Evolutionary conservation across 2,113 vertebrate genomes (phyloP).

Genomic region (Desmodus rotundus): DNA sequence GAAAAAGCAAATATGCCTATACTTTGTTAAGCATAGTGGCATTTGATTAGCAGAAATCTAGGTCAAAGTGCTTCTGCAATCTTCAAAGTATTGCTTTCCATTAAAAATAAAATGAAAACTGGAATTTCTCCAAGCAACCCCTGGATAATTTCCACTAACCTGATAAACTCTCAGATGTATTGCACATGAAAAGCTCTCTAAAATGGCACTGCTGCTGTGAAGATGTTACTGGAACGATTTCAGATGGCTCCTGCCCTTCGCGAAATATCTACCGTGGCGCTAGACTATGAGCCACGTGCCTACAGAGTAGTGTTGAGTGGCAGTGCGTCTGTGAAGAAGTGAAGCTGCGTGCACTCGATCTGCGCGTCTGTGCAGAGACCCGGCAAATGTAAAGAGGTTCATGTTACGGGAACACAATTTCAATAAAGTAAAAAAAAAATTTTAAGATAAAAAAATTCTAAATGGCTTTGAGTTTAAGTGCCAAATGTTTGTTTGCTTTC

Average conservation of each 20-base stretch:
- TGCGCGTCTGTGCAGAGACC: neutral
- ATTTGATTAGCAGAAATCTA: slow-evolving; percentile 49
- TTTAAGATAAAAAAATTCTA: neutral
- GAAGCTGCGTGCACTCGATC: neutral
- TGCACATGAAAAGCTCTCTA: neutral
- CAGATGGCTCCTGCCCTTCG: neutral
- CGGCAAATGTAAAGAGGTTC: neutral
- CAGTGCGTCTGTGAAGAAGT: neutral
- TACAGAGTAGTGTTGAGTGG: neutral
- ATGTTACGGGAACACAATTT: neutral
- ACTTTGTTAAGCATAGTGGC: neutral
- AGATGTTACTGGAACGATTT: neutral
- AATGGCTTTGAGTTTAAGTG: neutral
- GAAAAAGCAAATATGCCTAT: slow-evolving; percentile 5
- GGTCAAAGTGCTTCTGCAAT: slow-evolving; percentile 26
- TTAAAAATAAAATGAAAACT: slow-evolving; percentile 33
- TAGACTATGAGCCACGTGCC: neutral
- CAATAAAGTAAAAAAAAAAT: neutral
- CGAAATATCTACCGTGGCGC: neutral
- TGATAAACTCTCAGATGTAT: slow-evolving; percentile 5
- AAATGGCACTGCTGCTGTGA: neutral
- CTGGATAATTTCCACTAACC: slow-evolving; percentile 10
- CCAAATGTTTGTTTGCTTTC: neutral
- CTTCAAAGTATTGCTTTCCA: slow-evolving; percentile 35
- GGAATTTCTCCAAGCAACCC: slow-evolving; percentile 17